Percentiles rank a stretch among this genome's conserved stretches.
Conservation (phyloP, 1,140 invertebrate genomes). For the Sycophila sp. region DNA sequence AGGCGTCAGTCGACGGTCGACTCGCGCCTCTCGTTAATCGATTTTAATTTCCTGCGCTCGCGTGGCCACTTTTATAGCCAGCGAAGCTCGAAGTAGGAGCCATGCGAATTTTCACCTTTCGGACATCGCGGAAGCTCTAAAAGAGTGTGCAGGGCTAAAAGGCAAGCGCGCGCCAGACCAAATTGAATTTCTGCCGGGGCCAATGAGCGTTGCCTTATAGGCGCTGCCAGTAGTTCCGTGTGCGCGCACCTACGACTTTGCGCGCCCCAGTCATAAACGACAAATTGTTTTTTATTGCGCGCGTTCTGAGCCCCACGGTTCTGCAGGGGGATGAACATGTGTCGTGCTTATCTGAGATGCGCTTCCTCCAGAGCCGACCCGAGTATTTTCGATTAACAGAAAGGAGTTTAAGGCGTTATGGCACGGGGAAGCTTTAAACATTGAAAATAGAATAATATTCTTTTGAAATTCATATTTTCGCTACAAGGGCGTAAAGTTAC, state of each 20-base stretch:
- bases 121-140: slow-evolving; percentile 5
- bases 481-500: too few relatives aligned
- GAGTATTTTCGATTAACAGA: too few relatives aligned
- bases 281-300: slow-evolving; percentile 10
- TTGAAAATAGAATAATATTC: too few relatives aligned
- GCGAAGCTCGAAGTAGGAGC: background rate
- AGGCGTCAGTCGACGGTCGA: slow-evolving; percentile 40
- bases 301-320: background rate
- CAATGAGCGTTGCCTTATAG: background rate
- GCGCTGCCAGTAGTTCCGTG: background rate
- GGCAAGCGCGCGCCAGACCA: background rate
- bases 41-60: slow-evolving; percentile 59
- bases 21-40: slow-evolving; percentile 52
- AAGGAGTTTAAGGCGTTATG: too few relatives aligned
- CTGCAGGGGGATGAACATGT: too few relatives aligned
- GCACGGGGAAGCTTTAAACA: too few relatives aligned
- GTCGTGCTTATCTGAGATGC: too few relatives aligned
- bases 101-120: background rate
- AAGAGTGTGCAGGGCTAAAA: slow-evolving; percentile 11
- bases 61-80: slow-evolving; percentile 6
- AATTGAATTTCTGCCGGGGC: background rate
- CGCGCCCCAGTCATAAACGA: background rate
- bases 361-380: too few relatives aligned
- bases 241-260: too few relatives aligned
- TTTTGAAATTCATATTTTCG: too few relatives aligned